Evolutionary conservation across 53 echinoderm and acorn worm genomes (phyloP), one percentile per base, ranked within the genome.

Genomic region (Holothuria scabra): DNA sequence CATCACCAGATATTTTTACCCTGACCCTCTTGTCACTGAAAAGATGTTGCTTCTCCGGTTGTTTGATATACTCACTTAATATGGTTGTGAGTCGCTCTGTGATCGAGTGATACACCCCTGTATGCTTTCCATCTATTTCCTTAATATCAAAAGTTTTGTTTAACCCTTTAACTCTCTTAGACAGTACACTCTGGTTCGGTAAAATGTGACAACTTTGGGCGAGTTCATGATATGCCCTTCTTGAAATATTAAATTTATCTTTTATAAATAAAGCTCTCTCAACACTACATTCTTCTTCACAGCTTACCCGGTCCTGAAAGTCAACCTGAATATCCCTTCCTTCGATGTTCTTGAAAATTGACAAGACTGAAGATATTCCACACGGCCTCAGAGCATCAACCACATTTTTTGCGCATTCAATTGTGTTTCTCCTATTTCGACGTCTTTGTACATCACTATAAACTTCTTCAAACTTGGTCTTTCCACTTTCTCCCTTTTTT

Each of bases 1-100:
- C 67, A 32, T 67, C 67, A 30, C 67, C 67, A 30, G 67, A 67
- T 18, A 67, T 67, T 32, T 67, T 67, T 67, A 67, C 32, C 16
- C 33, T 67, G 1, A 67, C 33, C 67, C 3, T 31, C 32, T 32
- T 32, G 12, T 67, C 67, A 30, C 33, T 28, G 3, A 67, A 32
- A 13, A 67, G 29, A 67, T 67, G 30, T 67, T 67, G 30, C 7
- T 67, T 32, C 33, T 67, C 30, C 34, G 10, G 29, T 28, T 32
- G 29, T 67, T 6, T 32, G 33, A 32, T 30, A 6, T 30, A 30
- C 12, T 67, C 30, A 2, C 67, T 67, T 32, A 67, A 16, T 67
- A 30, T 67, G 4, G 33, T 20, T 30, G 67, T 32, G 7, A 67
- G 33, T 12, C 33, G 29, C 13, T 32, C 32, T 67, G 29, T 32